Evolutionary conservation across 2,888 invertebrate species (phyloP), one percentile per base, ranked within the genome.

Genomic region (Himalopsyche kuldschensis): DNA sequence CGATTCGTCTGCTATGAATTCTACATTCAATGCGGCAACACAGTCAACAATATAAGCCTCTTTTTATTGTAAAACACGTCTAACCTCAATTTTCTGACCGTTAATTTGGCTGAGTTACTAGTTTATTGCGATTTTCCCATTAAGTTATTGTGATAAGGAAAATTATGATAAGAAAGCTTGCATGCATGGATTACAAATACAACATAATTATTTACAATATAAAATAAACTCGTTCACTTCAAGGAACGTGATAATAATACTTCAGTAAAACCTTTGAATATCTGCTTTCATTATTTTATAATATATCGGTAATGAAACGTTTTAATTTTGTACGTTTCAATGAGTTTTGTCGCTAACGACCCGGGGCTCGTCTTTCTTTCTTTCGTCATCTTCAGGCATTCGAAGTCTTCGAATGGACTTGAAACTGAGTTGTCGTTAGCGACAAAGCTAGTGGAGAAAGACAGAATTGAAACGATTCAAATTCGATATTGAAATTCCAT

Each of bases 61-160:
- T 69, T 69, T 55, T 69, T n/a, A 69, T 11, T 69, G 69, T 69
- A 27, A 69, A 27, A 27, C 69, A 69, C 69, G 69, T 30, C 69
- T 69, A 69, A 69, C 69, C 69, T 69, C 69, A 69, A 69, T 69
- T 69, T 69, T 69, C 69, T 69, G 69, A 69, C 69, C 69, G 69
- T 69, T 69, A 69, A 69, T 69, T 69, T 69, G 27, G 15, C 69
- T 30, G 27, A 69, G 11, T 69, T 69, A 27, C 27, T 69, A 11
- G 69, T 69, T 69, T 69, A 69, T 69, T 69, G 6, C 69, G 69
- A 69, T 69, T 69, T 69, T 69, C 30, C 24, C 69, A 69, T 69
- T 69, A 69, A 69, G 27, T 69, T 27, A 15, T 27, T 27, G 24
- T 69, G 69, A 69, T 69, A 69, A 69, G 69, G 30, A 69, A 69